Evolutionary conservation across 2,797 vertebrate species (phyloP).

Genomic region (Falco rusticolus): DNA sequence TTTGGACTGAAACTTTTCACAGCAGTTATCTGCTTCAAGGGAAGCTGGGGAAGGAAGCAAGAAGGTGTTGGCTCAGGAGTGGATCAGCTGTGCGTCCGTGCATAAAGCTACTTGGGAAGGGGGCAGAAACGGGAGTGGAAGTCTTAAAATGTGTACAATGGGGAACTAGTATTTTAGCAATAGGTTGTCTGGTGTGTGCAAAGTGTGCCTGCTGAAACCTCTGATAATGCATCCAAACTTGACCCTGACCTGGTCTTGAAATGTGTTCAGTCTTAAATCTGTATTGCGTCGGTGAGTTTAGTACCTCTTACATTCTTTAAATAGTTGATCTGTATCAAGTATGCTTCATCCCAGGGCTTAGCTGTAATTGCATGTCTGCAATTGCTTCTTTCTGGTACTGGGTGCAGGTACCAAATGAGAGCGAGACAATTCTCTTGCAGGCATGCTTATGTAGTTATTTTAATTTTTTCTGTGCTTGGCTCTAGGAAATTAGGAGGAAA

Average conservation of each 20-base stretch:
- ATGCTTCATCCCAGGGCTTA: slow-evolving; percentile 62
- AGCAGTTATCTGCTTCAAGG: not conserved
- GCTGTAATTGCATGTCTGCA: not conserved
- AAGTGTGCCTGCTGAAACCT: not conserved
- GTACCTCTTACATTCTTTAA: slow-evolving; percentile 63
- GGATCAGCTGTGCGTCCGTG: not conserved
- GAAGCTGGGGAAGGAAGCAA: not conserved
- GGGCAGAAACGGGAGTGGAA: not conserved
- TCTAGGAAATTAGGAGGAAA: not conserved
- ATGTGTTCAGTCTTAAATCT: slow-evolving; percentile 4
- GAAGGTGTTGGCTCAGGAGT: not conserved
- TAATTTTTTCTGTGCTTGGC: not conserved
- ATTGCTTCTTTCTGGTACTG: not conserved
- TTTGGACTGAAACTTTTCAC: not conserved
- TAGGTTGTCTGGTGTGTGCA: not conserved
- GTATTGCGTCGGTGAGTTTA: slow-evolving; percentile 10
- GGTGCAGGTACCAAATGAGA: not conserved
- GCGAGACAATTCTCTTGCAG: not conserved
- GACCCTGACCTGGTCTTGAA: slow-evolving; percentile 29
- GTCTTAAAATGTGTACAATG: not conserved
- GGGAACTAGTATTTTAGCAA: not conserved
- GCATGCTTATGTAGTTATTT: not conserved
- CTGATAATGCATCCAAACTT: not conserved
- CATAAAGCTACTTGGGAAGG: not conserved
- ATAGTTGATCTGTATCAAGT: slow-evolving; percentile 66